Percentiles rank a stretch among this genome's conserved stretches.
phyloP scores from a whole-genome alignment of 2,888 invertebrate genomes.

The Drosophila neutralis region DNA sequence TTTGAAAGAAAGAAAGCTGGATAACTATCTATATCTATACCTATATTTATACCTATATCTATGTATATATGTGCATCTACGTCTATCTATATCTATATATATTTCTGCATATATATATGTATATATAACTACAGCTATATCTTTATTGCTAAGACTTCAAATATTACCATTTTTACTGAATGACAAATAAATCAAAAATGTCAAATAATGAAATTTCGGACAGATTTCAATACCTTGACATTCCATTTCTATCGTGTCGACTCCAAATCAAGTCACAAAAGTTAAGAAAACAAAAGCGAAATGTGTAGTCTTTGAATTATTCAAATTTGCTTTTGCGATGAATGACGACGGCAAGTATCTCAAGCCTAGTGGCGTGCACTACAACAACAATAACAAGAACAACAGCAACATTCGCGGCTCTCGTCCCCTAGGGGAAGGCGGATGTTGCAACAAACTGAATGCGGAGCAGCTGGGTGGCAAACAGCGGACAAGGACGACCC shows the following conservation, averaged over 20 bases:
- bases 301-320: background rate
- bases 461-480: background rate
- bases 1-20: too few relatives aligned
- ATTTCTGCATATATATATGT: too few relatives aligned
- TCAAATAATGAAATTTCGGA: background rate
- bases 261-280: background rate
- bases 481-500: background rate
- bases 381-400: background rate
- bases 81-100: too few relatives aligned
- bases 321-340: background rate
- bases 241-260: background rate
- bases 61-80: too few relatives aligned
- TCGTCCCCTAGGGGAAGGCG: background rate
- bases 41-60: too few relatives aligned
- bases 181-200: background rate
- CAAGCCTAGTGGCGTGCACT: background rate
- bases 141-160: background rate
- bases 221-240: background rate
- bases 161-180: background rate
- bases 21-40: too few relatives aligned
- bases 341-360: background rate
- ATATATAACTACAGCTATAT: too few relatives aligned
- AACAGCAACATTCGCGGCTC: background rate
- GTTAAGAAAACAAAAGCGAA: background rate
- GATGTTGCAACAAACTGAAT: background rate